Base-by-base conservation (phyloP, 1,140 invertebrate species). In the Zaprionus ghesquierei region DNA sequence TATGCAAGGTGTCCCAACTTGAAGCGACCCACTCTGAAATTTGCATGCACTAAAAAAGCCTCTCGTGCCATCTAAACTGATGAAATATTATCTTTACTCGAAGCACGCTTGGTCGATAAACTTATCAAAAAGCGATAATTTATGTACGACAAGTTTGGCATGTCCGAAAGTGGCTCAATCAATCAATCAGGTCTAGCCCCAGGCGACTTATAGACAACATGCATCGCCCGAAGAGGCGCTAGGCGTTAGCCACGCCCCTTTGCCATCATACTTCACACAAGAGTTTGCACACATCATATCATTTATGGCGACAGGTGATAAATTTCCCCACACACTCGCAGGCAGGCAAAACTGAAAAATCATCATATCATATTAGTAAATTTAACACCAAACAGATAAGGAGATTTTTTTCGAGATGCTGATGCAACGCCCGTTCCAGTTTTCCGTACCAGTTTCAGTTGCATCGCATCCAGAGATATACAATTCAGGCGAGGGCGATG, bases 401-500 rank as follows among this genome's bases (percentile, higher is more conserved):
- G 31, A 8, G 53, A 35, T 35, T 35, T 54, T n/a, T 38, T 15
- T 38, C 35, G 35, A 3, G 35, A 20, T 5, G 35, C 22, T 35
- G 29, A 64, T 44, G 50, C 49, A 64, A 64, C 33, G 50, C 22
- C 55, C 10, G 50, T 44, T 35, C 55, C 55, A 54, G 58, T 53
- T 49, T 25, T n/a, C 58, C 29, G 22, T 41, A 22, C 51, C 51
- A 18, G 10, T 23, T 72, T 13, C 29, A 25, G 44, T 29, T 54
- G 29, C 29, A 8, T 27, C 20, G 29, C n/a, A 38, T 31, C 54
- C 20, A 13, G 25, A n/a, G n/a, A n/a, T n/a, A 55, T 61, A 64
- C 55, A 10, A 54, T 27, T 49, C 33, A 18, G 50, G 50, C 23
- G 69, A 75, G 60, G 73, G 65, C 73, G 73, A 60, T 55, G 49